Evolutionary conservation across 2,888 invertebrate species (phyloP).

Genomic region (Drymonia ruficornis): DNA sequence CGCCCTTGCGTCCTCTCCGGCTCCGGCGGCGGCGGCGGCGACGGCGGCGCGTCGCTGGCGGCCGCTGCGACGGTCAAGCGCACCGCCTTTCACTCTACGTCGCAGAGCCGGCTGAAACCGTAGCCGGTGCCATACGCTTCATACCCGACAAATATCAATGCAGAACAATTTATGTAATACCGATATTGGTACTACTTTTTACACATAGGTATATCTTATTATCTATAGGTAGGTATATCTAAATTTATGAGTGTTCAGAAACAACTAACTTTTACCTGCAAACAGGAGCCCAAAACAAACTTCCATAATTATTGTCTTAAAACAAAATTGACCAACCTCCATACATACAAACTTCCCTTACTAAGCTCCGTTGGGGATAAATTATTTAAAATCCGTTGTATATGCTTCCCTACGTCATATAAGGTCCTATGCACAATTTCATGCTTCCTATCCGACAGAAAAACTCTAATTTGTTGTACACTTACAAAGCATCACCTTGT

Average conservation of each 20-base stretch:
- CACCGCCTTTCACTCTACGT: slow-evolving; percentile 59
- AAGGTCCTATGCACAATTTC: no score
- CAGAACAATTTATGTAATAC: not conserved
- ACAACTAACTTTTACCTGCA: no score
- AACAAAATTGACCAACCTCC: no score
- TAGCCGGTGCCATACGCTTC: slow-evolving; percentile 16
- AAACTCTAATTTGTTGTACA: not conserved
- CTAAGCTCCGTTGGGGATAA: no score
- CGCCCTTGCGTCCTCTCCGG: slow-evolving; percentile 76
- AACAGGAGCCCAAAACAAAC: no score
- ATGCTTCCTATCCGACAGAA: not conserved
- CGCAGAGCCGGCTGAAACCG: slow-evolving; percentile 19
- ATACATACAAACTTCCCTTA: no score
- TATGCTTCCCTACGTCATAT: no score
- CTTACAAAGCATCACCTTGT: not conserved
- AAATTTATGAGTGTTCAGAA: no score
- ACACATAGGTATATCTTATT: no score
- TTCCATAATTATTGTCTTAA: no score
- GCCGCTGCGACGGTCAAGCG: slow-evolving; percentile 68
- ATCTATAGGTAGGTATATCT: no score
- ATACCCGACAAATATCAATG: not conserved
- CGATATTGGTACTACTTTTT: not conserved
- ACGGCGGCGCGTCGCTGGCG: slow-evolving; percentile 49
- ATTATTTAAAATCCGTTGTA: no score
- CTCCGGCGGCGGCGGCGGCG: slow-evolving; percentile 45